Conservation (phyloP, 2,888 invertebrate genomes). For the Polyommatus icarus region DNA sequence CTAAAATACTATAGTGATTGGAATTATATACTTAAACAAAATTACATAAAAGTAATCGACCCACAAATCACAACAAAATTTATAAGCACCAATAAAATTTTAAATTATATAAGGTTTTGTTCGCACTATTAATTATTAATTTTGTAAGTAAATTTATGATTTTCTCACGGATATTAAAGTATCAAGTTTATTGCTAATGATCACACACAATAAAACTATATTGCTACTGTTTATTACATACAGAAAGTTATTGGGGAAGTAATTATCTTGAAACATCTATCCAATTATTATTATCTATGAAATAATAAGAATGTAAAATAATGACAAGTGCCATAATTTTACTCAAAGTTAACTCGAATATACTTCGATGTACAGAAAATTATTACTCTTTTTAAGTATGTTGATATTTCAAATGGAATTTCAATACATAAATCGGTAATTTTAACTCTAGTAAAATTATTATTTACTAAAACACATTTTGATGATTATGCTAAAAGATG, state of each 20-base stretch:
- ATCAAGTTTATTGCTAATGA: background rate
- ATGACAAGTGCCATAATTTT: background rate
- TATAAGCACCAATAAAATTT: background rate
- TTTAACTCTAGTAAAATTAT: no score
- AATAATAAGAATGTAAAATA: background rate
- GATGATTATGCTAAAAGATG: no score
- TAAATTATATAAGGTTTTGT: background rate
- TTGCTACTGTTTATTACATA: background rate
- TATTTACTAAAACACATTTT: no score
- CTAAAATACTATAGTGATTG: background rate
- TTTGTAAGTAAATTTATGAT: background rate
- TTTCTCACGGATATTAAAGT: background rate
- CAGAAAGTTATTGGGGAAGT: background rate
- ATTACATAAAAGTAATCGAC: background rate
- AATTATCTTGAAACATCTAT: background rate
- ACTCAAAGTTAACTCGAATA: no score
- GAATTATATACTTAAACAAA: slow-evolving; percentile 11
- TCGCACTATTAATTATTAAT: background rate
- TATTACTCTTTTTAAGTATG: no score
- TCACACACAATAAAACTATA: background rate
- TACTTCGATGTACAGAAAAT: no score
- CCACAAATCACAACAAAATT: background rate
- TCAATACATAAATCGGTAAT: no score
- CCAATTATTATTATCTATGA: background rate
- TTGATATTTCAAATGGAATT: no score